phyloP scores from a whole-genome alignment of 2,797 vertebrate species.

The Phoeniculus purpureus region DNA sequence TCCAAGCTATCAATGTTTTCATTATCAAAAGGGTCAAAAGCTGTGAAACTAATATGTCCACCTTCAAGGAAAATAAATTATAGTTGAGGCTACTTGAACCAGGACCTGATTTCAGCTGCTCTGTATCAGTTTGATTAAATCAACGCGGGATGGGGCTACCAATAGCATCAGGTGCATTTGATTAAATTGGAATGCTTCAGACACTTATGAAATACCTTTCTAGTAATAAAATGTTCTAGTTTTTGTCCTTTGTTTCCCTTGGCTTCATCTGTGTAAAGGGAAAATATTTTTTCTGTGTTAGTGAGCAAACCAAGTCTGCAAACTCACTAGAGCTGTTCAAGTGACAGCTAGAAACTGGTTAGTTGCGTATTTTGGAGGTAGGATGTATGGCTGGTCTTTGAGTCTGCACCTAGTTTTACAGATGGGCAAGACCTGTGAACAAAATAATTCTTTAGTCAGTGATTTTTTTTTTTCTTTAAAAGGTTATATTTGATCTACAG shows the following conservation, averaged over 20 bases:
- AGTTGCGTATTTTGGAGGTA: neutral
- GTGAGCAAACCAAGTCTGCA: neutral
- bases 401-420: neutral
- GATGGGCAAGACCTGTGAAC: neutral
- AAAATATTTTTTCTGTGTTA: neutral
- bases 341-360: neutral
- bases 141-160: conserved; percentile 19
- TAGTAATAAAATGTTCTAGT: neutral
- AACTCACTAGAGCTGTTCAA: neutral
- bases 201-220: neutral
- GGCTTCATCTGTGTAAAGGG: neutral
- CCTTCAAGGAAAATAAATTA: conserved; percentile 66
- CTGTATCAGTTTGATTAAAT: conserved; percentile 72
- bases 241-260: neutral
- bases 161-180: conserved; percentile 39
- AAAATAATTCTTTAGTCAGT: neutral
- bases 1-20: conserved; percentile 32
- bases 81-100: conserved; percentile 24
- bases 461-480: neutral
- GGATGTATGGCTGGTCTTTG: neutral
- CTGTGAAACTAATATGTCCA: conserved; percentile 26
- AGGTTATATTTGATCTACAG: neutral
- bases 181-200: conserved; percentile 41
- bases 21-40: conserved; percentile 52
- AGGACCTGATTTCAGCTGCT: conserved; percentile 15